Evolutionary conservation across 2,797 vertebrate genomes (phyloP), one percentile per base, ranked within the genome.

Genomic region (Parauchenoglanis ngamensis): DNA sequence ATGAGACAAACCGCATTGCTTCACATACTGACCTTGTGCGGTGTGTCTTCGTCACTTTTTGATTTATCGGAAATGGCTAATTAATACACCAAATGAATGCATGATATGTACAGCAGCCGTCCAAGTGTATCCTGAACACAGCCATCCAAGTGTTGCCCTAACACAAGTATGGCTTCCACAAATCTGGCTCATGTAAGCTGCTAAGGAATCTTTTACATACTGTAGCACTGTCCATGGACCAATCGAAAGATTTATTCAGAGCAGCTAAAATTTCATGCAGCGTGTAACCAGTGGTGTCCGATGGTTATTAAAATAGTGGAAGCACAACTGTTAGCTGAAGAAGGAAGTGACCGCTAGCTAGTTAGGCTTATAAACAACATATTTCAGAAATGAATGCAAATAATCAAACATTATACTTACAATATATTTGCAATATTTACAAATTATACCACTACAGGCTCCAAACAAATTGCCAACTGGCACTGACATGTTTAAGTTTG

Each of bases 161-260:
- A 72, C 7, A 1, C 35, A 44, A 44, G 40, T 46, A 44, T 75
- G 46, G 40, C 72, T n/a, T 75, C 3, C 67, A 28, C 52, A 68
- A 44, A 67, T 46, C 56, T 79, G 70, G 78, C 87, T 85, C 49
- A 23, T 35, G 57, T 79, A 63, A 72, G 56, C 40, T 80, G 56
- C 72, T 75, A 59, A 46, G 65, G 15, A 77, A 65, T 63, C 80
- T 83, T 83, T 23, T n/a, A 46, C 35, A 86, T 49, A 68, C 15
- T 35, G 72, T 76, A 49, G 25, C 28, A 61, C 40, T 76, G 54
- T 85, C 54, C 83, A 19, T 78, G 57, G 54, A 54, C n/a, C 40
- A 15, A 57, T 81, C 40, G 68, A 46, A 31, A 85, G 67, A 56
- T 46, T n/a, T 19, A 86, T 61, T 40, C 17, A 13, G 23, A 68